These are phyloP conservation scores for Rhinoderma darwinii DNA, from an alignment of 2,113 vertebrate species.

Conservation along the genomic window DNA sequence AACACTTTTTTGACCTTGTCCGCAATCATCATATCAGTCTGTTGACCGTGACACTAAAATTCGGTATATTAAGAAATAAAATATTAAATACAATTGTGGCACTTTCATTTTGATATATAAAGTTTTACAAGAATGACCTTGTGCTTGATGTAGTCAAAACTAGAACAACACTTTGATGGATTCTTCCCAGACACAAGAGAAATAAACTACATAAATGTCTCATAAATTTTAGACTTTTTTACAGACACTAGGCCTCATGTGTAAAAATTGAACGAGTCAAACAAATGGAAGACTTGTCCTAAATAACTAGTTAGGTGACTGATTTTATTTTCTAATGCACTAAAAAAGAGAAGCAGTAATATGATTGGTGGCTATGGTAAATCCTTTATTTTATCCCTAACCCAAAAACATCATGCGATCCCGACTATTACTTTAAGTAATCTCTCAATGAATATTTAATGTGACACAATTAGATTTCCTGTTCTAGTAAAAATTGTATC, in stretches of 20 bases:
- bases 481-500: no score
- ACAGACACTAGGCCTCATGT: neutral
- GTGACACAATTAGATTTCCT: no score
- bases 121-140: slow-evolving; percentile 7
- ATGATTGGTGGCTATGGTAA: neutral
- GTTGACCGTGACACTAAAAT: neutral
- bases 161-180: slow-evolving; percentile 12
- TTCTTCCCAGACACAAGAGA: slow-evolving; percentile 14
- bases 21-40: neutral
- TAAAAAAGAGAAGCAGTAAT: neutral
- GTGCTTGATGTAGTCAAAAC: slow-evolving; percentile 14
- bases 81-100: neutral
- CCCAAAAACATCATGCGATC: neutral
- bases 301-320: neutral
- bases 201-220: slow-evolving; percentile 16
- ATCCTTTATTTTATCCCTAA: neutral
- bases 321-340: neutral
- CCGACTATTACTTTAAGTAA: no score
- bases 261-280: neutral
- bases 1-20: neutral
- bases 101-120: slow-evolving; percentile 2
- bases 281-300: neutral
- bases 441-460: no score
- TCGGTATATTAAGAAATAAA: neutral
- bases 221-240: neutral